Base-by-base conservation (phyloP, 1,140 invertebrate species). In the Pogonognathellus flavescens region DNA sequence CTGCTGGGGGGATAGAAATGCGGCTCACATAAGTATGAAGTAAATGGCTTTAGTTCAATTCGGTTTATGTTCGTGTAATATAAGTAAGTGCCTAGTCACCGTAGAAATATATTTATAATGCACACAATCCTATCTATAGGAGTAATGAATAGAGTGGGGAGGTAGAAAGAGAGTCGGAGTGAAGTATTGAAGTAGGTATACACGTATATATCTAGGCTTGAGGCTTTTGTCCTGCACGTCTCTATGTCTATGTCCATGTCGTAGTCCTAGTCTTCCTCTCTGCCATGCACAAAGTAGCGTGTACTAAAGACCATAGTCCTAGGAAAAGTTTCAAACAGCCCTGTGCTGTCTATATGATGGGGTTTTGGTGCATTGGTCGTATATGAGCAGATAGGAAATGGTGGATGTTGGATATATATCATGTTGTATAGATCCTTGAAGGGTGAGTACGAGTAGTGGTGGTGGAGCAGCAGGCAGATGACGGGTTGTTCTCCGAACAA, bases 391-490 rank as follows among this genome's bases (percentile, higher is more conserved):
- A 52, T 55, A 53, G 52, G 80, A 55, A 81, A 82, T 57, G 57
- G 31, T 59, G 25, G 57, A 59, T 59, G 60, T 31, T 82, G 25
- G 22, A 59, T 76, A 50, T 82, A 22, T 82, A 16, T 55, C 20
- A 59, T n/a, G 81, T 57, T 62, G 81, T 59, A 59, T 59, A 59
- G 81, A 59, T 82, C 81, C 81, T 82, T 82, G 53, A 82, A 82
- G 81, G 81, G 81, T 82, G 81, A 81, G 72, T 81, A 31, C 53
- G 80, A 82, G 81, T 57, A 82, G 81, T 59, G 53, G 81, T 59
- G 53, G 81, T 59, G 53, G 53, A 59, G 81, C 81, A 59, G 70
- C 70, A 76, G 70, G 70, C 70, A 76, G 25, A 76, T 76, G 70
- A 76, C 70, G 81, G 81, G 53, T 82, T 57, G 81, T 82, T 82